These are phyloP conservation scores for Heliornis fulica DNA, from an alignment of 2,113 vertebrate species.

Conservation along the genomic window DNA sequence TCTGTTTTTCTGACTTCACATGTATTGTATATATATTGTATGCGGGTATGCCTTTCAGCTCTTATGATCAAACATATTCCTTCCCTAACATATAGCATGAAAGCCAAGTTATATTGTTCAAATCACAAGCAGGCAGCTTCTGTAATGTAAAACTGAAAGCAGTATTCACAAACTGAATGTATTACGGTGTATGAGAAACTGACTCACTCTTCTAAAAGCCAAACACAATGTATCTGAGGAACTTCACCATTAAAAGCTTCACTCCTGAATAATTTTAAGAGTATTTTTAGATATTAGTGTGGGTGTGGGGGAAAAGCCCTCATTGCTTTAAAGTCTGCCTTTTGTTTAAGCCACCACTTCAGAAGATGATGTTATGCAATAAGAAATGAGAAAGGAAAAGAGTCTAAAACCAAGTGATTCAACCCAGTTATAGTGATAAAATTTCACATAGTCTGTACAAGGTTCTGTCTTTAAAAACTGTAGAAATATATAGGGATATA, in stretches of 20 bases:
- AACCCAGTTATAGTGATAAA: neutral
- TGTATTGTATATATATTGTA: neutral
- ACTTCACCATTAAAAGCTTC: neutral
- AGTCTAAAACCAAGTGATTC: neutral
- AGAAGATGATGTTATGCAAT: neutral
- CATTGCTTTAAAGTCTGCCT: slow-evolving; percentile 9
- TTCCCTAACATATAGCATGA: neutral
- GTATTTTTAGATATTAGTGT: slow-evolving; percentile 47
- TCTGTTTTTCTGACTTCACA: neutral
- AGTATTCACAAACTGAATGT: neutral
- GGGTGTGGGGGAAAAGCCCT: slow-evolving; percentile 23
- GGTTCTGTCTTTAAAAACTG: neutral
- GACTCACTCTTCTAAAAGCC: slow-evolving; percentile 7
- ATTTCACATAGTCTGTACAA: neutral
- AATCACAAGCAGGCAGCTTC: neutral
- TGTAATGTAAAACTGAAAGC: neutral
- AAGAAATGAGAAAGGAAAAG: neutral
- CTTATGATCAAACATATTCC: neutral
- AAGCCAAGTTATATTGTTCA: neutral
- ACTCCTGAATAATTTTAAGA: slow-evolving; percentile 10
- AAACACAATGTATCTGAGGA: slow-evolving; percentile 15
- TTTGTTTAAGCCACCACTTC: slow-evolving; percentile 35
- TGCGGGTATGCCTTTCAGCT: neutral
- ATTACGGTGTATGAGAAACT: neutral
- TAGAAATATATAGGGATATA: neutral